phyloP scores from a whole-genome alignment of 2,113 vertebrate species.

The Myanophis thanlyinensis region DNA sequence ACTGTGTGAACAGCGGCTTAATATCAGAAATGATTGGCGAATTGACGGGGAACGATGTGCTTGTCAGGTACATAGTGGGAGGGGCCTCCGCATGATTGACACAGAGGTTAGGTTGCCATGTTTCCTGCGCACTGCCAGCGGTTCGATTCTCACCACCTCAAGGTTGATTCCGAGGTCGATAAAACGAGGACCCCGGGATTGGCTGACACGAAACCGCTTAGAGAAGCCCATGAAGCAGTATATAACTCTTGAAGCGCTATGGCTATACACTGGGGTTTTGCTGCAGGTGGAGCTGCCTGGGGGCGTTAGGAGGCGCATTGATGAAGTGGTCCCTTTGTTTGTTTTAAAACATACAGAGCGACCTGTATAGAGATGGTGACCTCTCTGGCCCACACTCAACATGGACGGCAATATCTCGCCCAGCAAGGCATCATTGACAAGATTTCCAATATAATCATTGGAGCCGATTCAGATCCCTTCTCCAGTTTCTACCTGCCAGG shows the following conservation, averaged over 20 bases:
- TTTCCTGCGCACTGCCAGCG: too few species aligned
- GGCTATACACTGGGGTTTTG: background rate
- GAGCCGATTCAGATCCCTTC: conserved; percentile 88
- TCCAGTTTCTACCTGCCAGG: conserved; percentile 93
- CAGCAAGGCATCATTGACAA: conserved; percentile 88
- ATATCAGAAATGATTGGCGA: conserved; percentile 85
- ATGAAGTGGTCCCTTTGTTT: background rate
- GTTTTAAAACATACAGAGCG: conserved; percentile 74
- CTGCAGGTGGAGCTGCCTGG: background rate
- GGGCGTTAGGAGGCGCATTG: background rate
- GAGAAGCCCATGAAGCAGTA: too few species aligned
- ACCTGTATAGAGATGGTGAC: conserved; percentile 94
- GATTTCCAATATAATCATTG: conserved; percentile 91
- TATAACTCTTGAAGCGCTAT: too few species aligned
- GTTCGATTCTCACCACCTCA: too few species aligned
- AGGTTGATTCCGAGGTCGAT: too few species aligned
- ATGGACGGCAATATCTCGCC: conserved; percentile 86
- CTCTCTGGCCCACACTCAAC: conserved; percentile 77
- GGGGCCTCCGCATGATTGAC: background rate
- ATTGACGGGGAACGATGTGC: conserved; percentile 88
- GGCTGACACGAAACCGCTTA: too few species aligned
- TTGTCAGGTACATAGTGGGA: conserved; percentile 81
- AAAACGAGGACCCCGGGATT: too few species aligned
- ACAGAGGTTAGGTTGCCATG: too few species aligned
- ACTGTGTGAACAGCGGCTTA: conserved; percentile 82